phyloP scores from a whole-genome alignment of 2,797 vertebrate genomes.

The Acanthornis magna region DNA sequence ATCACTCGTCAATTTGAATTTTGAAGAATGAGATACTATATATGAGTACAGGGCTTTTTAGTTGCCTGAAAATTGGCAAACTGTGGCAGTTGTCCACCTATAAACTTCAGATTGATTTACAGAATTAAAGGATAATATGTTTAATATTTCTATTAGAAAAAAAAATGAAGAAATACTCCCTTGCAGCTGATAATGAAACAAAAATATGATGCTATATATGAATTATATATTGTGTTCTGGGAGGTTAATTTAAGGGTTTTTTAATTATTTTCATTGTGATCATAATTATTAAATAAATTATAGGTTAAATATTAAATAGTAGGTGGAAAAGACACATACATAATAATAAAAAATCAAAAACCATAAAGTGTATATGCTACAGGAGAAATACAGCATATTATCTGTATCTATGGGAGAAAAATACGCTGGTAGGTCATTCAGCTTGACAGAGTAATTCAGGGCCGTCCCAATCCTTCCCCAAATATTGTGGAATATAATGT shows the following conservation, averaged over 20 bases:
- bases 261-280: background rate
- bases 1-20: background rate
- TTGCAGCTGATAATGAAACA: background rate
- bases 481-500: background rate
- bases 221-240: background rate
- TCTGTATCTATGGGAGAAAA: background rate
- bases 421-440: background rate
- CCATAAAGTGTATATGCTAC: background rate
- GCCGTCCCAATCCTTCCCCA: background rate
- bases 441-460: background rate
- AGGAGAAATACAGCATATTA: background rate
- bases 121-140: background rate
- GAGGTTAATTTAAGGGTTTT: background rate
- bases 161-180: background rate
- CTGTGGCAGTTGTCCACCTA: background rate
- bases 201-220: background rate
- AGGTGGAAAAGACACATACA: background rate
- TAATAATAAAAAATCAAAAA: background rate
- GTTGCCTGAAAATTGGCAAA: background rate
- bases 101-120: background rate
- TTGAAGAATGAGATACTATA: background rate
- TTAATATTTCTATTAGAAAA: background rate
- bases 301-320: background rate
- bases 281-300: background rate
- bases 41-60: background rate